Conservation (phyloP, 2,113 vertebrate genomes). For the Epinephelus lanceolatus region DNA sequence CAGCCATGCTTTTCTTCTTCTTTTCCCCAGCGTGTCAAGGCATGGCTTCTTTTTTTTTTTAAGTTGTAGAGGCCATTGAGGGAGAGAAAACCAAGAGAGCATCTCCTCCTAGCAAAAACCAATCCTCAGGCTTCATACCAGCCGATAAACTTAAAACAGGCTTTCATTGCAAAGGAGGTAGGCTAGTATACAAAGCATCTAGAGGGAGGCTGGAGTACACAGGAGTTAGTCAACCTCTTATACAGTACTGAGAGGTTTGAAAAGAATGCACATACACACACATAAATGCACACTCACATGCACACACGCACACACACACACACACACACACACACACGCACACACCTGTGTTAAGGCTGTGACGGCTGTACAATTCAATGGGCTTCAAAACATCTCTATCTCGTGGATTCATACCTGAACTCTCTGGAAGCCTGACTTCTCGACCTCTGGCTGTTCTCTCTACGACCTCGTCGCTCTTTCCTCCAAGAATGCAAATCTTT, state of each 20-base stretch:
- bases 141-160: slow-evolving; percentile 59
- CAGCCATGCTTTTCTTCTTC: slow-evolving; percentile 7
- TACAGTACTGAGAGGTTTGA: slow-evolving; percentile 39
- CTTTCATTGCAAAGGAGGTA: slow-evolving; percentile 89
- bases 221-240: slow-evolving; percentile 28
- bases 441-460: slow-evolving; percentile 34
- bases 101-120: slow-evolving; percentile 74
- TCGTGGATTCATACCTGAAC: slow-evolving; percentile 49
- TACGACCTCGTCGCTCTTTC: slow-evolving; percentile 32
- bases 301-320: background rate
- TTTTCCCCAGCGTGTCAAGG: slow-evolving; percentile 10
- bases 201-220: slow-evolving; percentile 49
- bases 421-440: slow-evolving; percentile 50
- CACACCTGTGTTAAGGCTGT: slow-evolving; percentile 62
- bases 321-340: slow-evolving; percentile 26
- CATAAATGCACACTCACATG: slow-evolving; percentile 22
- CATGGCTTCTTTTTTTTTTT: slow-evolving; percentile 34
- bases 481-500: slow-evolving; percentile 27
- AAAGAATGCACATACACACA: slow-evolving; percentile 35
- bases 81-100: slow-evolving; percentile 25
- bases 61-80: slow-evolving; percentile 3
- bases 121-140: slow-evolving; percentile 13
- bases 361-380: slow-evolving; percentile 41
- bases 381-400: slow-evolving; percentile 43
- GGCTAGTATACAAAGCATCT: slow-evolving; percentile 81